Evolutionary conservation across 2,888 invertebrate species (phyloP), one percentile per base, ranked within the genome.

Genomic region (Kuschelorhynchus macadamiae): DNA sequence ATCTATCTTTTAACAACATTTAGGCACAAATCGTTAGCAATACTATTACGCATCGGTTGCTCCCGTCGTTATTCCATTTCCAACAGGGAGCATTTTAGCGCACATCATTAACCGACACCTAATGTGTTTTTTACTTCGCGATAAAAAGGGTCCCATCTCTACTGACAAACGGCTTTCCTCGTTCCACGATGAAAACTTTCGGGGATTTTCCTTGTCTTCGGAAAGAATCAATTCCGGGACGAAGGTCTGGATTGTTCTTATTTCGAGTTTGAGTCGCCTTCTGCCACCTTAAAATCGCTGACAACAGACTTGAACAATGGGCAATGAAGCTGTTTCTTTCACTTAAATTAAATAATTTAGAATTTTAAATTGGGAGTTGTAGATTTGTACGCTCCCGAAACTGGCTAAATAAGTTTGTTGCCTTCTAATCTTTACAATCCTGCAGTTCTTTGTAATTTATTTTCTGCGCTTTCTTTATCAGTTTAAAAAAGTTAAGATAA

Each of bases 101-200:
- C 36, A 36, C 41, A 25, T 36, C 53, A 42, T 55, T 55, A 55
- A 55, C 39, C 41, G 41, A 55, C 53, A 55, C 41, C 21, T 55
- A 41, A 55, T 55, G 53, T 55, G 53, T 55, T 55, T 55, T 55
- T 55, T 41, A 25, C 5, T 41, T 55, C 11, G 53, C 39, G 25
- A 41, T 41, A 55, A 55, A 55, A 55, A 41, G 21, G 41, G 9
- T 21, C n/a, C 52, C 41, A 41, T 55, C 41, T 41, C 41, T 12
- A 12, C 53, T 55, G 53, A 55, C 53, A 55, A 55, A 55, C 53
- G 53, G 25, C 53, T 55, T 55, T 55, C 53, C 53, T 36, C 20
- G n/a, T 36, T 55, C 41, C 25, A 25, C 41, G 41, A 25, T 55
- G 41, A n/a, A 41, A 55, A 55, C 30, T 14, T 41, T 41, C 41